A percentile compares a stretch with the other conserved stretches of the same genome.
Conservation (phyloP, 2,113 vertebrate genomes). For the Okapia johnstoni region DNA sequence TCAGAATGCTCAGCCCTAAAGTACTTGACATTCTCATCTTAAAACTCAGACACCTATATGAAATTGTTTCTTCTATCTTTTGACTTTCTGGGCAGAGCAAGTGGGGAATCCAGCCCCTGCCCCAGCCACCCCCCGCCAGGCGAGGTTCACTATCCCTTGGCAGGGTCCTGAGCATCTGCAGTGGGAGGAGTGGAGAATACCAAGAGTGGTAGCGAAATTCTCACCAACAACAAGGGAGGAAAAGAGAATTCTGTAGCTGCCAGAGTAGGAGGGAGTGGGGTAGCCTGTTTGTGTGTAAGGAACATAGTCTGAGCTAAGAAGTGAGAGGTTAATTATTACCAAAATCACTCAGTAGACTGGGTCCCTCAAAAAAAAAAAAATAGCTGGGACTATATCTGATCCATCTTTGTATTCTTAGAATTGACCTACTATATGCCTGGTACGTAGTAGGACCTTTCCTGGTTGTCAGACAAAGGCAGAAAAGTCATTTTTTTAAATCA, state of each 20-base stretch:
- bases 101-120: not conserved
- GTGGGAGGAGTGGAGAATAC: not conserved
- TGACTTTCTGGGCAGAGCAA: not conserved
- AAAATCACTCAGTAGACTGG: not conserved
- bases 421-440: not conserved
- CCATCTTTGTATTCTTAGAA: not conserved
- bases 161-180: not conserved
- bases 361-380: not conserved
- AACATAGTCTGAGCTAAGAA: not conserved
- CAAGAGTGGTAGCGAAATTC: not conserved
- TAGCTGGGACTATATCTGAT: not conserved
- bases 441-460: not conserved
- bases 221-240: not conserved
- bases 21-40: not conserved
- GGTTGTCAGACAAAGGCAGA: not conserved
- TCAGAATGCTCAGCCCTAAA: not conserved
- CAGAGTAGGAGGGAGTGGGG: not conserved
- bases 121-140: not conserved
- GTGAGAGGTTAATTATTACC: not conserved
- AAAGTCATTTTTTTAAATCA: not conserved
- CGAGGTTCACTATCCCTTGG: not conserved
- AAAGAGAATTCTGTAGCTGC: not conserved
- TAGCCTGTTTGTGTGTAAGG: not conserved
- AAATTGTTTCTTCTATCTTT: not conserved
- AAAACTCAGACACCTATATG: not conserved